Evolutionary conservation across 2,113 vertebrate species (phyloP).

Genomic region (Alethe diademata): DNA sequence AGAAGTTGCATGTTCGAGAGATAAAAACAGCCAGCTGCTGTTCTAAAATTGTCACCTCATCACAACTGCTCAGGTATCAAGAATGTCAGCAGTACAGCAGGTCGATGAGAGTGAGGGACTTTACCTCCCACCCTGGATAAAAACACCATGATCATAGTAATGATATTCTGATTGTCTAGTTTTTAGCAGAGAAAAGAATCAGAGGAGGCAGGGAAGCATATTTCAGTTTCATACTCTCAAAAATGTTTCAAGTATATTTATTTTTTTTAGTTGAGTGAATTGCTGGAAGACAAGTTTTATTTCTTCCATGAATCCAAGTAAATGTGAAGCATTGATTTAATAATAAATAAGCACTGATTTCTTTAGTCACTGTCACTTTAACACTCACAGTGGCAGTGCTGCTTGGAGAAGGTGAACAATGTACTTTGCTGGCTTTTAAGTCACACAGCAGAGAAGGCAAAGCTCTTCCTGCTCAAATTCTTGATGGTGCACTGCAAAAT

Average conservation of each 20-base stretch:
- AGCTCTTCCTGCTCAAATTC: conserved; percentile 7
- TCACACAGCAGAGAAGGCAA: background rate
- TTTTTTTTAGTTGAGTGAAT: background rate
- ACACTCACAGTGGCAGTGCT: background rate
- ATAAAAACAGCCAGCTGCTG: background rate
- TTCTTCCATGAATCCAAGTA: background rate
- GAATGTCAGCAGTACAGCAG: background rate
- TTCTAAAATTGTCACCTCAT: background rate
- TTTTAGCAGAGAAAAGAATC: background rate
- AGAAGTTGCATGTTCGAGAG: background rate
- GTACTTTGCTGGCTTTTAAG: background rate
- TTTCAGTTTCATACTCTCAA: background rate
- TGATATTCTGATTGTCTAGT: background rate
- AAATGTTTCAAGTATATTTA: background rate
- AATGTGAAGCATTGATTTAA: background rate
- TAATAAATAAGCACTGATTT: background rate
- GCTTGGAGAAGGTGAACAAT: background rate
- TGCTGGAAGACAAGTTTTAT: background rate
- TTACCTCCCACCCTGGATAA: background rate
- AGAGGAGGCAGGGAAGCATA: background rate
- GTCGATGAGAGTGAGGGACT: background rate
- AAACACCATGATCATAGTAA: background rate
- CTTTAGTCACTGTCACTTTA: background rate
- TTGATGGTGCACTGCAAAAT: conserved; percentile 4
- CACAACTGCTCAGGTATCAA: background rate